phyloP scores from a whole-genome alignment of 2,888 invertebrate genomes.

The Norana najaformis region DNA sequence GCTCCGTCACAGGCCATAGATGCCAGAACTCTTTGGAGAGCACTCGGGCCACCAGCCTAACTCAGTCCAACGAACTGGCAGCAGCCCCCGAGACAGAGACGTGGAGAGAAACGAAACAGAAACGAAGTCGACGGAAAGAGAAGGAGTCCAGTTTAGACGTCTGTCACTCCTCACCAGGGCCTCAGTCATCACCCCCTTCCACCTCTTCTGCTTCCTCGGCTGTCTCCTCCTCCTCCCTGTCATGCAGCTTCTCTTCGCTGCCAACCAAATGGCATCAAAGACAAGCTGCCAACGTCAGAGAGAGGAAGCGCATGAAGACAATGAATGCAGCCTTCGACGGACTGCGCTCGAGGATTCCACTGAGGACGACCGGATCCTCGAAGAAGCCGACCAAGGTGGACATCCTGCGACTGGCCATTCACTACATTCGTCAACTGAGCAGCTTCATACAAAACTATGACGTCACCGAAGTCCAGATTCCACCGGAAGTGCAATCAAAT shows the following conservation, averaged over 20 bases:
- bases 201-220: not conserved
- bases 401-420: slow-evolving; percentile 26
- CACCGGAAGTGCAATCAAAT: not conserved
- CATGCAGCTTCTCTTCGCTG: not conserved
- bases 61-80: not conserved
- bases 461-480: not conserved
- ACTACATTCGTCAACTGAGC: slow-evolving; percentile 27
- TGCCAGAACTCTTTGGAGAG: not conserved
- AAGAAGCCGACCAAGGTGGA: slow-evolving; percentile 32
- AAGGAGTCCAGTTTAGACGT: not conserved
- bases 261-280: slow-evolving; percentile 8
- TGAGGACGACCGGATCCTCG: not conserved
- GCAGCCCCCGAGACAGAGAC: not conserved
- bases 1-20: not conserved
- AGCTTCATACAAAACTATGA: slow-evolving; percentile 17
- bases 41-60: not conserved
- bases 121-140: not conserved
- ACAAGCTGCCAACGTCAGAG: slow-evolving; percentile 29
- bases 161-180: not conserved
- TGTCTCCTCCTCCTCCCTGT: not conserved
- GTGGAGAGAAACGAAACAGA: not conserved
- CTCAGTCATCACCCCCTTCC: not conserved
- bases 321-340: slow-evolving; percentile 30
- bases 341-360: slow-evolving; percentile 25
- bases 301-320: slow-evolving; percentile 28